Percentiles rank a stretch among this genome's conserved stretches.
These are phyloP conservation scores for Ormyrus nitidulus DNA, from an alignment of 2,888 invertebrate species.

Conservation along the genomic window DNA sequence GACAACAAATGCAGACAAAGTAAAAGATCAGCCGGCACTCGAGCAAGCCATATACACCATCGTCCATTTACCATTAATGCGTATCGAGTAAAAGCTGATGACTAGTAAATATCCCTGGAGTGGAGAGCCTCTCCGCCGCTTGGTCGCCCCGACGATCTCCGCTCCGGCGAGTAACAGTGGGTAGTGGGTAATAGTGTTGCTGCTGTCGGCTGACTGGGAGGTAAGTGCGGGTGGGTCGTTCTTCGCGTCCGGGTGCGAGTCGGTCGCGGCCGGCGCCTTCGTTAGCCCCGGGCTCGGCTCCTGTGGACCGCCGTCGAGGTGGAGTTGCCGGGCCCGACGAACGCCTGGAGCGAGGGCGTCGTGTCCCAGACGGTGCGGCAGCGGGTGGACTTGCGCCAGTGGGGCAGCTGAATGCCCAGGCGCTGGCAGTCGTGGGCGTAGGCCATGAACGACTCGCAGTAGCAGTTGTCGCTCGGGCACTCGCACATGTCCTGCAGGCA, in stretches of 20 bases:
- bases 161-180: too few relatives aligned
- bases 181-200: too few relatives aligned
- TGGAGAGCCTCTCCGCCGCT: constrained; percentile 6
- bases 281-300: constrained; percentile 29
- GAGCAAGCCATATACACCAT: background rate
- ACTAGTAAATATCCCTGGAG: constrained; percentile 49
- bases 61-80: constrained; percentile 44
- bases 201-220: too few relatives aligned
- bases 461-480: constrained; percentile 87
- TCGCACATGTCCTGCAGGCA: constrained; percentile 93
- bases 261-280: constrained; percentile 3
- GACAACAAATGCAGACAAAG: too few relatives aligned
- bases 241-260: background rate
- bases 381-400: constrained; percentile 84
- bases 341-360: constrained; percentile 40
- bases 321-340: constrained; percentile 25
- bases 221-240: too few relatives aligned
- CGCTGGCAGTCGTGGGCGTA: constrained; percentile 92
- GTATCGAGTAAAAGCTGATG: constrained; percentile 53
- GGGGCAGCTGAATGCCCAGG: constrained; percentile 82
- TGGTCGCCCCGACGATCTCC: background rate
- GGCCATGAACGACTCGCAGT: constrained; percentile 93
- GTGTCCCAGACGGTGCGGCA: constrained; percentile 78
- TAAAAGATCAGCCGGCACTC: background rate
- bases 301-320: background rate